A percentile compares a stretch with the other conserved stretches of the same genome.
phyloP scores from a whole-genome alignment of 2,797 vertebrate species.

The Gouania willdenowi region DNA sequence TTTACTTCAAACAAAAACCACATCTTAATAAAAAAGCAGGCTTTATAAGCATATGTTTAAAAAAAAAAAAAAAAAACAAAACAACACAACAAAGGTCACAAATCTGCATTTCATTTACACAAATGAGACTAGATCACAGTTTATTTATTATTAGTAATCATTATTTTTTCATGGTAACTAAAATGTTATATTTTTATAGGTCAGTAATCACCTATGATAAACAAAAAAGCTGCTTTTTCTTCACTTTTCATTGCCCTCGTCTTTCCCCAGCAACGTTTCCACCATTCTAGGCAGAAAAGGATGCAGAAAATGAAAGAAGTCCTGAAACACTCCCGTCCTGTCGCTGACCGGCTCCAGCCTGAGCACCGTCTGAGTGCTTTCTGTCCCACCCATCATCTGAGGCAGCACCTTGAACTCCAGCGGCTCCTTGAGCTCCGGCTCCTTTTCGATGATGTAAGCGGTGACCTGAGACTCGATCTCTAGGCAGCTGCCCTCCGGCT shows the following conservation, averaged over 20 bases:
- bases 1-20: slow-evolving; percentile 11
- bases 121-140: too few species aligned
- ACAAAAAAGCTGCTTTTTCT: too few species aligned
- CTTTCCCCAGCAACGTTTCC: slow-evolving; percentile 55
- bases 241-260: not conserved
- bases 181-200: too few species aligned
- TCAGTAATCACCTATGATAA: too few species aligned
- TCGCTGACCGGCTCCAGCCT: slow-evolving; percentile 61
- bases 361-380: slow-evolving; percentile 62
- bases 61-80: slow-evolving; percentile 8
- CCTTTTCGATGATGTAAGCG: slow-evolving; percentile 63
- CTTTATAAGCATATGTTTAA: not conserved
- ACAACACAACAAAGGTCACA: too few species aligned
- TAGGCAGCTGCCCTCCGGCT: slow-evolving; percentile 57
- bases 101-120: not conserved
- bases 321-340: slow-evolving; percentile 67
- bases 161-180: too few species aligned
- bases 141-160: too few species aligned
- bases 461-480: slow-evolving; percentile 82
- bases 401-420: slow-evolving; percentile 71
- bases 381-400: slow-evolving; percentile 56
- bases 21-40: slow-evolving; percentile 9
- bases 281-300: slow-evolving; percentile 80
- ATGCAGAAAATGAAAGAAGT: slow-evolving; percentile 87
- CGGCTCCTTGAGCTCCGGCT: slow-evolving; percentile 53